Evolutionary conservation across 1,140 invertebrate genomes (phyloP).

Genomic region (Eriocheir sinensis): DNA sequence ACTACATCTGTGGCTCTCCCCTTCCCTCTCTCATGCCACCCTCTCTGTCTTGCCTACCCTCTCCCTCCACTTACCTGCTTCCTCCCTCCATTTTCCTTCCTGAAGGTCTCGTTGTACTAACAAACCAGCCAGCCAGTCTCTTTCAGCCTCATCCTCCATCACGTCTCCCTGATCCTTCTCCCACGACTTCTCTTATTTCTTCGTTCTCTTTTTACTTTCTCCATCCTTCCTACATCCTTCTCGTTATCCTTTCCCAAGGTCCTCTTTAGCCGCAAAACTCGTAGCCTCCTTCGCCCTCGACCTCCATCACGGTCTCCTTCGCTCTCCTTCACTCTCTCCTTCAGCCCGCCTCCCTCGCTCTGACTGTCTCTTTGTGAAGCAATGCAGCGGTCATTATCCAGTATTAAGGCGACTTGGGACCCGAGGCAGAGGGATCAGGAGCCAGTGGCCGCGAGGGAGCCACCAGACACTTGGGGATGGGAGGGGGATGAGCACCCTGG

Average conservation of each 20-base stretch:
- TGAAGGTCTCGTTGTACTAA: no score
- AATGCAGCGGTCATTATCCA: constrained; percentile 1
- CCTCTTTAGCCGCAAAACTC: background rate
- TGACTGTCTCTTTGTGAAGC: constrained; percentile 3
- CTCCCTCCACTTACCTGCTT: background rate
- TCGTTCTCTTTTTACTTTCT: background rate
- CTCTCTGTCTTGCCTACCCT: no score
- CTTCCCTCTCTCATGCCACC: background rate
- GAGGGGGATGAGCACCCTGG: background rate
- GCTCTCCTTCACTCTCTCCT: background rate
- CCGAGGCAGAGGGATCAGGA: background rate
- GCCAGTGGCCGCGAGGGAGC: background rate
- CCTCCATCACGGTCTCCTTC: background rate
- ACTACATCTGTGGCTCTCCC: no score
- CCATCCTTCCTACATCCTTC: background rate
- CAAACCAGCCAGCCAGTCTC: no score
- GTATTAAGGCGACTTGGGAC: constrained; percentile 21
- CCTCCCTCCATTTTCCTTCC: background rate
- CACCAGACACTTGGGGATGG: background rate
- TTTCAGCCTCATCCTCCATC: background rate
- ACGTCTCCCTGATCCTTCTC: no score
- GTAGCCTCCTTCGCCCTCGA: background rate
- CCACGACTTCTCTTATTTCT: background rate
- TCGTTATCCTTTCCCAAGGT: background rate
- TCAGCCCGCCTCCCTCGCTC: background rate